These are phyloP conservation scores for Panthera uncia DNA, from an alignment of 2,113 vertebrate species.

Conservation along the genomic window DNA sequence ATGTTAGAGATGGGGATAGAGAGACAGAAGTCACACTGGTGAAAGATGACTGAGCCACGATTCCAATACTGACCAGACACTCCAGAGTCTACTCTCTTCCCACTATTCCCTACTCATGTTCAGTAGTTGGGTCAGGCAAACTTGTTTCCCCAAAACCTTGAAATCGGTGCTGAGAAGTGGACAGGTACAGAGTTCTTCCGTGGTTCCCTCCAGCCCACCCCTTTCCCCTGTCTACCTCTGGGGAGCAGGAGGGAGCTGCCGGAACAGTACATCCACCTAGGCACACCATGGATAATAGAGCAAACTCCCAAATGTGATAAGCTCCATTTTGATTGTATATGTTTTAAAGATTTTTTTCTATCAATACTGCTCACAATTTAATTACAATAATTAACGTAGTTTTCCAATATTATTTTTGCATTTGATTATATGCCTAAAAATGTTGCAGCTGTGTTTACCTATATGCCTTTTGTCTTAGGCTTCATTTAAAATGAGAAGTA, in stretches of 20 bases:
- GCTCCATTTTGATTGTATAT: constrained; percentile 83
- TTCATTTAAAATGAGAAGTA: constrained; percentile 86
- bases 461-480: constrained; percentile 86
- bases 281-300: constrained; percentile 32
- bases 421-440: constrained; percentile 89
- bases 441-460: constrained; percentile 92
- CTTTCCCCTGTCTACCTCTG: neutral
- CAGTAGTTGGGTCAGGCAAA: neutral
- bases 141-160: neutral
- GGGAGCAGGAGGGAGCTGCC: neutral
- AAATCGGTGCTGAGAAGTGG: fast-evolving
- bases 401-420: constrained; percentile 89
- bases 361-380: constrained; percentile 89
- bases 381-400: constrained; percentile 91
- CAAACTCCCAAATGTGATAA: constrained; percentile 60
- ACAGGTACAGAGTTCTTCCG: too few relatives aligned
- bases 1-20: fast-evolving
- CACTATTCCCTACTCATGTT: neutral
- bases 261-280: constrained; percentile 40
- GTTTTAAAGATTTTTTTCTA: constrained; percentile 87
- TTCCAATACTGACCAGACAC: fast-evolving
- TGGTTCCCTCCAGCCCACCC: neutral
- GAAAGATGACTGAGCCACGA: fast-evolving
- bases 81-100: neutral
- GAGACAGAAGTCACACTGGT: too few relatives aligned